phyloP scores from a whole-genome alignment of 1,140 invertebrate species.

The Drosophila albomicans region DNA sequence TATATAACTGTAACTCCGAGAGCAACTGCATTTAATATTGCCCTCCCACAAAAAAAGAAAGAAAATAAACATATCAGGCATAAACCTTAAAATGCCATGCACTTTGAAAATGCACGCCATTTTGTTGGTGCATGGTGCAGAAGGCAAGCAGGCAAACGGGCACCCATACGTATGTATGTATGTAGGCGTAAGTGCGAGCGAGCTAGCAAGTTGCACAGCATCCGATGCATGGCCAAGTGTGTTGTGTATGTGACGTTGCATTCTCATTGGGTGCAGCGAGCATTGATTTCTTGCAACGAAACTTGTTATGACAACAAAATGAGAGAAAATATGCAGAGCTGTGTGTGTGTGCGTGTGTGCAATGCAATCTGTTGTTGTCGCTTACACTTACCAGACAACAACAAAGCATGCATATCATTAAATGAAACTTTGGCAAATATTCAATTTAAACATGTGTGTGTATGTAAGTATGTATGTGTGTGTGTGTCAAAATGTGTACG shows the following conservation, averaged over 20 bases:
- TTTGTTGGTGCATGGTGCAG: constrained; percentile 7
- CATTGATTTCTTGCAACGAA: constrained; percentile 31
- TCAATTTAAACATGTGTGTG: constrained; percentile 17
- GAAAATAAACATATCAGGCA: neutral
- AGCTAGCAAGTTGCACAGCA: constrained; percentile 36
- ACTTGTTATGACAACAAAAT: constrained; percentile 20
- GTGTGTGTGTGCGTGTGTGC: neutral
- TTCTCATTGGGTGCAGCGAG: constrained; percentile 46
- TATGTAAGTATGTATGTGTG: neutral
- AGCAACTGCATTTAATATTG: neutral
- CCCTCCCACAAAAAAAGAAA: neutral
- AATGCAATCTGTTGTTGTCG: constrained; percentile 10
- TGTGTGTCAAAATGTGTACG: constrained; percentile 52
- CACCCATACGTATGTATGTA: neutral
- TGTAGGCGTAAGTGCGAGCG: constrained; percentile 5
- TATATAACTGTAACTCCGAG: constrained; percentile 33
- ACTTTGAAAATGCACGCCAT: constrained; percentile 29
- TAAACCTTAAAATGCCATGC: constrained; percentile 15
- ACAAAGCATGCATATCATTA: constrained; percentile 34
- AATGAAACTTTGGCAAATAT: constrained; percentile 42
- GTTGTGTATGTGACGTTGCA: constrained; percentile 10
- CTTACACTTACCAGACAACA: constrained; percentile 9
- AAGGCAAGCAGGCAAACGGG: neutral
- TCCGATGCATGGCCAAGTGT: constrained; percentile 17
- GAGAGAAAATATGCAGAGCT: neutral